phyloP scores from a whole-genome alignment of 1,140 invertebrate genomes.

The Thaumatotibia leucotreta region DNA sequence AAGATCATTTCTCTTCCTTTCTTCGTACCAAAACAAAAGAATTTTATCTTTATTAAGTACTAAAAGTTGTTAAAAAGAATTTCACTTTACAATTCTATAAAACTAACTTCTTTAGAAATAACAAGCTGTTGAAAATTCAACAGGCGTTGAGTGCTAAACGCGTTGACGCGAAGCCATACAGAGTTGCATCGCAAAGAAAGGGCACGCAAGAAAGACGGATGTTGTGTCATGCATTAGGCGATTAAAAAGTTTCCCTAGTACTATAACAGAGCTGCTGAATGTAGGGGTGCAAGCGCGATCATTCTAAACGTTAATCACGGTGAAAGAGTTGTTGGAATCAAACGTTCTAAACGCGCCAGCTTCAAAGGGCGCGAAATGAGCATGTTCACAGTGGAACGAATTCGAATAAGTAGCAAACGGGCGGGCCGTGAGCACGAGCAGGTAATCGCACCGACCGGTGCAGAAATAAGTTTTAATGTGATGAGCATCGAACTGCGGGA shows the following conservation, averaged over 20 bases:
- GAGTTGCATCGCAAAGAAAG: slow-evolving; percentile 54
- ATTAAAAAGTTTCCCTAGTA: slow-evolving; percentile 65
- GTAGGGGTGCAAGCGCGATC: slow-evolving; percentile 43
- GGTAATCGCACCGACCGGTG: slow-evolving; percentile 49
- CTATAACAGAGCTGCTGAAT: slow-evolving; percentile 54
- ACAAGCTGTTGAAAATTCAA: slow-evolving; percentile 60
- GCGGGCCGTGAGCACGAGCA: slow-evolving; percentile 34
- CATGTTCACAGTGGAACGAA: slow-evolving; percentile 55
- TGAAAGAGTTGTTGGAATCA: slow-evolving; percentile 60
- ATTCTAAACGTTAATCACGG: slow-evolving; percentile 37
- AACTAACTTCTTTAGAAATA: slow-evolving; percentile 26
- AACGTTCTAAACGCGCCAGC: slow-evolving; percentile 48
- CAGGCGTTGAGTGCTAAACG: slow-evolving; percentile 48
- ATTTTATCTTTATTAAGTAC: neutral
- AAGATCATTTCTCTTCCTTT: neutral
- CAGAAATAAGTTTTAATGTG: slow-evolving; percentile 49
- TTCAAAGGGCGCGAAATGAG: slow-evolving; percentile 60
- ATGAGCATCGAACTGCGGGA: slow-evolving; percentile 29
- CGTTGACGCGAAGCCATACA: slow-evolving; percentile 44
- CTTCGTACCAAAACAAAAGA: neutral
- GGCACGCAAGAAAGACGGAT: slow-evolving; percentile 31
- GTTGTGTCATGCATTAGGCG: slow-evolving; percentile 61
- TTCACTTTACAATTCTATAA: neutral
- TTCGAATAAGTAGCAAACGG: slow-evolving; percentile 40
- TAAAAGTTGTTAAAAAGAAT: neutral